Base-by-base conservation (phyloP, 2,797 vertebrate genomes). In the Clarias pachynema region DNA sequence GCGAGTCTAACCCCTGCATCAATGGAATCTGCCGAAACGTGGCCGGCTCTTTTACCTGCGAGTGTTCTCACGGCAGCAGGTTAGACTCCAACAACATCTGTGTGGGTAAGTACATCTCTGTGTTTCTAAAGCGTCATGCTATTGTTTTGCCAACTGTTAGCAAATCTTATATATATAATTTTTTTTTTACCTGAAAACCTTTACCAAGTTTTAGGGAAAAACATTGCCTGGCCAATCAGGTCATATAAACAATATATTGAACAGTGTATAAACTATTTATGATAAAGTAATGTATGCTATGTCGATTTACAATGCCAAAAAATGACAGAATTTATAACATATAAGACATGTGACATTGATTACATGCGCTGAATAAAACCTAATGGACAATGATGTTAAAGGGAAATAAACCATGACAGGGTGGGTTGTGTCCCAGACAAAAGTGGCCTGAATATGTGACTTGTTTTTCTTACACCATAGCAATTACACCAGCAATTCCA, bases 51-150 rank as follows among this genome's bases (percentile, higher is more conserved):
- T 99, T 99, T 89, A 96, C 96, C 85, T 99, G 98, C 3, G 98
- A 99, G 90, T 99, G 98, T 89, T 96, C 97, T 37, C 98, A 97
- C 0, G 98, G 98, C 91, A 99, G 98, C 95, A 99, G 98, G 37
- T 93, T 99, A 93, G 97, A 99, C 92, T 95, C 97, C 0, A 97
- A 97, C 92, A 97, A 97, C 94, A 96, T 99, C 94, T 99, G 98
- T 0, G 97, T 99, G 84, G 98, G 98, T 98, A 95, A 97, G 97
- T 29, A 74, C 24, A 1, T 24, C 5, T 60, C 22, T 10, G 57
- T 22, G 29, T 59, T 78, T 79, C 75, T 37, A 10, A n/a, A 16
- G 14, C 18, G 22, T 77, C 26, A 4, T 56, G 2, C 31, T 24
- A 16, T 29, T 18, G 4, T 24, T 40, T 62, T 44, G 12, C 57